These are phyloP conservation scores for Sebastes hopkinsi DNA, from an alignment of 2,797 vertebrate species.

Conservation along the genomic window DNA sequence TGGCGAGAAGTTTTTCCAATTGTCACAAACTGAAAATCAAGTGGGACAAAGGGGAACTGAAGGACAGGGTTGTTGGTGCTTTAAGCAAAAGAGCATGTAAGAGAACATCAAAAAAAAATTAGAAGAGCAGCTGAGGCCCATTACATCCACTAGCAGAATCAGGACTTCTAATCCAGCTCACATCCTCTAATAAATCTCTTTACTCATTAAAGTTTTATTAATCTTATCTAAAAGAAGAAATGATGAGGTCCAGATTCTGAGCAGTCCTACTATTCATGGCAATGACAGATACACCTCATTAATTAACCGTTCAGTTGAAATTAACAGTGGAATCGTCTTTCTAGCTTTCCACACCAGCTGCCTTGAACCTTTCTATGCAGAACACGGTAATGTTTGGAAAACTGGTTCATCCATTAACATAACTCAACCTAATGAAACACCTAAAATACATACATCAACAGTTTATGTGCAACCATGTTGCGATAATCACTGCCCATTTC, in stretches of 20 bases:
- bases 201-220: constrained; percentile 52
- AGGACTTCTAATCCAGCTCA: neutral
- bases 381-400: neutral
- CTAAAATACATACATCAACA: neutral
- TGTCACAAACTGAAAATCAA: constrained; percentile 4
- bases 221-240: constrained; percentile 33
- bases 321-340: constrained; percentile 9
- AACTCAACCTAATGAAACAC: neutral
- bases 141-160: neutral
- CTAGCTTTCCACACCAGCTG: neutral
- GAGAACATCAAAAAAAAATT: neutral
- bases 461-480: neutral
- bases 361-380: neutral
- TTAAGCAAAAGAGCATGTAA: neutral
- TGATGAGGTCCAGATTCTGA: constrained; percentile 17
- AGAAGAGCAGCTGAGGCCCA: neutral
- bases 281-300: constrained; percentile 43
- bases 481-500: neutral
- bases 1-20: neutral
- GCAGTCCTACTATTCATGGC: constrained; percentile 12
- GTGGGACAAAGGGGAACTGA: neutral
- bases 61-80: neutral
- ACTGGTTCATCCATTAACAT: neutral
- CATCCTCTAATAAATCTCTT: constrained; percentile 10
- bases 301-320: constrained; percentile 30